Evolutionary conservation across 2,888 invertebrate genomes (phyloP), one percentile per base, ranked within the genome.

Genomic region (Vannuccia rotundouncinata): DNA sequence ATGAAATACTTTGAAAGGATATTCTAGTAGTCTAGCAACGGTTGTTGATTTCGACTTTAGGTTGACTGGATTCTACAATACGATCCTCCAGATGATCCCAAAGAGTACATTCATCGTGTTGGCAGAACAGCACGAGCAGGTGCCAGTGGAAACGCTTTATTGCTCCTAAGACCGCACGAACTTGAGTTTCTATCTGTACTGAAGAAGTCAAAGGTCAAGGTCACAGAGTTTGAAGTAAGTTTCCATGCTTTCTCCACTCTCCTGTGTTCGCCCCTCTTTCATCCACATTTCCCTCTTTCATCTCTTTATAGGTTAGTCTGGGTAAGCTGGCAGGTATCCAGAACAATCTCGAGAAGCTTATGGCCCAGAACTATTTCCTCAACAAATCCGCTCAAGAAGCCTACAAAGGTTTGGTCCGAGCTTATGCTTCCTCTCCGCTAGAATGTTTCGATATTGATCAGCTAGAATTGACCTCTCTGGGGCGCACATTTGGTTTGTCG

Each of bases 1-100:
- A n/a, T n/a, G n/a, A n/a, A n/a, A n/a, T n/a, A n/a, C n/a, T n/a
- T n/a, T n/a, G n/a, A n/a, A n/a, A n/a, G n/a, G n/a, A n/a, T n/a
- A n/a, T n/a, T n/a, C n/a, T n/a, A n/a, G n/a, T n/a, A n/a, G n/a
- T n/a, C n/a, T n/a, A n/a, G n/a, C n/a, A n/a, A n/a, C n/a, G n/a
- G n/a, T n/a, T n/a, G n/a, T n/a, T n/a, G n/a, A n/a, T n/a, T 45
- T 45, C 45, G 5, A 10, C 73, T 29, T 5, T 22, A 75, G 75
- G 80, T 80, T 25, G 80, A 80, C 29, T 80, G 80, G 80, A 80
- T 81, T 25, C 22, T 81, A 1, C 81, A 99, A 87, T 98, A 92
- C 86, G 99, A 99, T 90, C 99, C 99, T 0, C 98, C 99, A 83
- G 98, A 99, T 91, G 99, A 99, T 90, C 97, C 98, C 1, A 95